Percentiles rank a stretch among this genome's conserved stretches.
Conservation (phyloP, 2,888 invertebrate genomes). For the Zygogramma bicolorata region DNA sequence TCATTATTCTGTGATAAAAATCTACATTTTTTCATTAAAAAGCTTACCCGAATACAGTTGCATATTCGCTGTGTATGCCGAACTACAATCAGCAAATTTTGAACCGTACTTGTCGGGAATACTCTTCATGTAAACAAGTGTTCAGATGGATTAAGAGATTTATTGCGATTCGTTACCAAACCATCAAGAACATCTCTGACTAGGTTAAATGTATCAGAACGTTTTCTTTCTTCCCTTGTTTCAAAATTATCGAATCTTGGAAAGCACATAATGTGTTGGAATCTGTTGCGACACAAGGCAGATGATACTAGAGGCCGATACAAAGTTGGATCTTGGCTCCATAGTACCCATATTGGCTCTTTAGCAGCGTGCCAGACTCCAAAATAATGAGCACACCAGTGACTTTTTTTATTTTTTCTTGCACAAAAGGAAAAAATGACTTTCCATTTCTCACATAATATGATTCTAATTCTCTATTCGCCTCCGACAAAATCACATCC, state of each 20-base stretch:
- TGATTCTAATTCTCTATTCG: conserved; percentile 1
- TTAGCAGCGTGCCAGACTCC: background rate
- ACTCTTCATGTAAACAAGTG: conserved; percentile 33
- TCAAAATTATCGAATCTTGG: conserved; percentile 33
- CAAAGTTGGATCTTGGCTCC: conserved; percentile 35
- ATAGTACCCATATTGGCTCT: too few species aligned
- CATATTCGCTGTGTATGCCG: conserved; percentile 26
- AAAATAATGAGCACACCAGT: too few species aligned
- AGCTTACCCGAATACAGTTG: conserved; percentile 25
- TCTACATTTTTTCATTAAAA: conserved; percentile 7
- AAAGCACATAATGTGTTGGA: conserved; percentile 20
- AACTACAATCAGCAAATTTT: conserved; percentile 34
- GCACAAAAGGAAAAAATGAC: background rate
- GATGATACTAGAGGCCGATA: conserved; percentile 16
- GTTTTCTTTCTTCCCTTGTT: conserved; percentile 28
- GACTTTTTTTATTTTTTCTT: too few species aligned
- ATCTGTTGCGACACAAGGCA: conserved; percentile 6
- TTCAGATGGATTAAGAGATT: conserved; percentile 9
- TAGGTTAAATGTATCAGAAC: conserved; percentile 23
- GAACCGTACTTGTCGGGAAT: conserved; percentile 36
- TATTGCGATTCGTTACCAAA: conserved; percentile 22
- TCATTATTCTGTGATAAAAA: background rate
- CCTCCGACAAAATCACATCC: conserved; percentile 14
- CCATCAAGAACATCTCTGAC: conserved; percentile 28
- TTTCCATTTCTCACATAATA: conserved; percentile 20